Evolutionary conservation across 2,113 vertebrate genomes (phyloP).

Genomic region (Hydrochoerus hydrochaeris): DNA sequence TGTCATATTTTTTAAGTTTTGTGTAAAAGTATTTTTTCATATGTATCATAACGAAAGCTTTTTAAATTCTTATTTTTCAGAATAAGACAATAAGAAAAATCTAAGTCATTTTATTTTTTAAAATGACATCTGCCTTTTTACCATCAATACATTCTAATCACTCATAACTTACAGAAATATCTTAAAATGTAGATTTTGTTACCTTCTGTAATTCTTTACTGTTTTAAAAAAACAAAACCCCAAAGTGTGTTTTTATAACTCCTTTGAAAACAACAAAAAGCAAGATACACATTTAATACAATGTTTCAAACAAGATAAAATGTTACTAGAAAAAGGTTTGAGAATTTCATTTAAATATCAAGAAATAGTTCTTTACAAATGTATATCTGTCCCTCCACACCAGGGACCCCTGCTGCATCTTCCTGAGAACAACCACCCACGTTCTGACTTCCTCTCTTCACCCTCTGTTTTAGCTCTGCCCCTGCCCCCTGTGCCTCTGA

Average conservation of each 20-base stretch:
- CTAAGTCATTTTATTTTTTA: neutral
- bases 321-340: neutral
- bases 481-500: neutral
- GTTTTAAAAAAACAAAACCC: neutral
- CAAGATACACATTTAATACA: neutral
- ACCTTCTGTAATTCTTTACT: neutral
- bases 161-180: neutral
- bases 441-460: neutral
- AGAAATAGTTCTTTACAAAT: neutral
- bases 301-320: neutral
- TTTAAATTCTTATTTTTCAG: neutral
- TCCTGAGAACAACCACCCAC: neutral
- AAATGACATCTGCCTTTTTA: neutral
- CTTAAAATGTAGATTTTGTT: neutral
- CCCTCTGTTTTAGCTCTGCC: neutral
- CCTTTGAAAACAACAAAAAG: conserved; percentile 1
- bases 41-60: neutral
- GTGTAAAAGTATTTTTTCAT: neutral
- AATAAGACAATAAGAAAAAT: neutral
- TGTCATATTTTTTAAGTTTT: neutral
- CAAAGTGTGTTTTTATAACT: neutral
- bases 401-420: neutral
- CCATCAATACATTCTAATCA: neutral
- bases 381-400: neutral
- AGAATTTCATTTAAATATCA: neutral